These are phyloP conservation scores for Phalacrocorax brasilianus DNA, from an alignment of 2,113 vertebrate species.

Conservation along the genomic window DNA sequence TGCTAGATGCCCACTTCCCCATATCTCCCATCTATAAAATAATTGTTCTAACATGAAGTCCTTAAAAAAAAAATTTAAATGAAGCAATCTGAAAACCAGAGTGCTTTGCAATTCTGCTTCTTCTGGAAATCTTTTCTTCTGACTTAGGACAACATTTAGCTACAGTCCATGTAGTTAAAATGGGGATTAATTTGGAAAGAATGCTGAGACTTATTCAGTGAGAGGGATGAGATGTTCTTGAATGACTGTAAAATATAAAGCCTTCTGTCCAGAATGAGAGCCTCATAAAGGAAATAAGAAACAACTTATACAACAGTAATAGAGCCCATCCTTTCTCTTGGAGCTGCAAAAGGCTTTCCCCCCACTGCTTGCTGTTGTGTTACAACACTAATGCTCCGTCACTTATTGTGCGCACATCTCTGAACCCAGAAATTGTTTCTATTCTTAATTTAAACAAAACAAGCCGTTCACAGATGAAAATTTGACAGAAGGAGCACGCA, in stretches of 20 bases:
- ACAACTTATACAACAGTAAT: not conserved
- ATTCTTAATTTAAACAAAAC: not conserved
- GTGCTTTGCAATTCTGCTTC: not conserved
- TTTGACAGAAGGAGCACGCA: not conserved
- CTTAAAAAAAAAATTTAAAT: not conserved
- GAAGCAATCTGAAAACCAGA: not conserved
- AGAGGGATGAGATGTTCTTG: not conserved
- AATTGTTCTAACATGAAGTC: not conserved
- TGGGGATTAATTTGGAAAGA: not conserved
- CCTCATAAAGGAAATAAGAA: not conserved
- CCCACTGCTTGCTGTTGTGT: not conserved
- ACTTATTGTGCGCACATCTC: not conserved
- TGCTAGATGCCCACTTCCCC: not conserved
- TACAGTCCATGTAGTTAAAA: not conserved
- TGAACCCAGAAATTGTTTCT: not conserved
- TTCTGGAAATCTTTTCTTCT: not conserved
- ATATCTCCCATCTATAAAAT: not conserved
- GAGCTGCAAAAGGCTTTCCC: not conserved
- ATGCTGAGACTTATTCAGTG: not conserved
- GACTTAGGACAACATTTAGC: not conserved
- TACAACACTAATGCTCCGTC: not conserved
- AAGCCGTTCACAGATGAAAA: not conserved
- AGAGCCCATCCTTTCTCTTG: not conserved
- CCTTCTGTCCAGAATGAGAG: not conserved
- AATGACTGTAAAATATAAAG: not conserved